Percentiles rank a stretch among this genome's conserved stretches.
phyloP scores from a whole-genome alignment of 2,888 invertebrate species.

The Aricia artaxerxes region DNA sequence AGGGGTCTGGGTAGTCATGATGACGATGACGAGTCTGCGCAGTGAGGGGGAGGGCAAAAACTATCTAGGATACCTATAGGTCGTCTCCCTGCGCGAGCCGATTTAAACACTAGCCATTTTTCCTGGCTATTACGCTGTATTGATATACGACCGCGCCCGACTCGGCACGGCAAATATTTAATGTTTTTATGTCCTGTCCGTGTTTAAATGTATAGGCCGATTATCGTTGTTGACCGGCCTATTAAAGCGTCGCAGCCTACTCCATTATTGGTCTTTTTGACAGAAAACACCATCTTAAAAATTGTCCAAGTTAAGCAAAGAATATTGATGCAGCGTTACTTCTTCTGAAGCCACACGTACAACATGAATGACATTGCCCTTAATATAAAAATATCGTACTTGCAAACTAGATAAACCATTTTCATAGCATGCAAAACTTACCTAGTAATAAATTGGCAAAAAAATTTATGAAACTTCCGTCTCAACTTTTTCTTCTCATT shows the following conservation, averaged over 20 bases:
- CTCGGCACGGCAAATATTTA: slow-evolving; percentile 38
- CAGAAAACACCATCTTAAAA: neutral
- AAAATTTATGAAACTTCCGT: neutral
- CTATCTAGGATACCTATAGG: slow-evolving; percentile 50
- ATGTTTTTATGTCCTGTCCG: slow-evolving; percentile 38
- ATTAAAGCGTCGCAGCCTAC: neutral
- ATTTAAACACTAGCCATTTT: slow-evolving; percentile 60
- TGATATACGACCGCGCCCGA: slow-evolving; percentile 40
- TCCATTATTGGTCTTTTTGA: neutral
- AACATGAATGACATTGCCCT: too few relatives aligned
- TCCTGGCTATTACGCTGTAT: slow-evolving; percentile 50
- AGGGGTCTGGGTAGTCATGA: slow-evolving; percentile 55
- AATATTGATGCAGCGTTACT: neutral
- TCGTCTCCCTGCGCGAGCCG: slow-evolving; percentile 42
- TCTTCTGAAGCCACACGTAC: too few relatives aligned
- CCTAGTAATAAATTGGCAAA: neutral
- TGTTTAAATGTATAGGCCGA: slow-evolving; percentile 20
- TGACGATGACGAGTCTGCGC: slow-evolving; percentile 74
- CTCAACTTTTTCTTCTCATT: neutral
- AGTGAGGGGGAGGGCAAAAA: slow-evolving; percentile 59
- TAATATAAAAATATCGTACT: too few relatives aligned
- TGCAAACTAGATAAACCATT: too few relatives aligned
- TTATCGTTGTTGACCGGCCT: slow-evolving; percentile 6
- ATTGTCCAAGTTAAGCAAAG: neutral
- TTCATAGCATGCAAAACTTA: neutral